phyloP scores from a whole-genome alignment of 2,888 invertebrate genomes.

The Diloba caeruleocephala region DNA sequence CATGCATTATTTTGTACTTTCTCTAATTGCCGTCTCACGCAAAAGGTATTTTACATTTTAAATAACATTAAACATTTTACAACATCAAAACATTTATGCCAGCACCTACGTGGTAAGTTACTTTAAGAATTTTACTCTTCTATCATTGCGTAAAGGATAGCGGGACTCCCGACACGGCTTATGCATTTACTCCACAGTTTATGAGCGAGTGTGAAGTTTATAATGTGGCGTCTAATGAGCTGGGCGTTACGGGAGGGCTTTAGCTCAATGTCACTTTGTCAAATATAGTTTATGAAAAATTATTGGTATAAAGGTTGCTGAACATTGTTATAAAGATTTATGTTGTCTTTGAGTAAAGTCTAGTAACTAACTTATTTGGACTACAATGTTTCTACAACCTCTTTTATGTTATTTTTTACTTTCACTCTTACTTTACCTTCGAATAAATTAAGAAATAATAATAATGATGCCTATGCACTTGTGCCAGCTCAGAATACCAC shows the following conservation, averaged over 20 bases:
- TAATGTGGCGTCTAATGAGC: slow-evolving; percentile 37
- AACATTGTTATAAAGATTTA: background rate
- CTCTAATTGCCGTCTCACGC: too few species aligned
- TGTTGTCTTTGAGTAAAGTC: too few species aligned
- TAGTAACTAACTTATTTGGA: too few species aligned
- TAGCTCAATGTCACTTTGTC: slow-evolving; percentile 28
- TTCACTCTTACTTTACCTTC: too few species aligned
- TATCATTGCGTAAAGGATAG: slow-evolving; percentile 28
- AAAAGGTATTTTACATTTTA: too few species aligned
- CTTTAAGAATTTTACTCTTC: slow-evolving; percentile 45
- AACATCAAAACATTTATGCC: slow-evolving; percentile 38
- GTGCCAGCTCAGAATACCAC: too few species aligned
- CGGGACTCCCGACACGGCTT: slow-evolving; percentile 44
- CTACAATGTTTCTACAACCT: too few species aligned
- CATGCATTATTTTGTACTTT: too few species aligned
- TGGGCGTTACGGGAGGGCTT: slow-evolving; percentile 38
- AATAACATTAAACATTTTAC: too few species aligned
- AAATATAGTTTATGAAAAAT: slow-evolving; percentile 40
- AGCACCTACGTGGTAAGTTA: slow-evolving; percentile 41
- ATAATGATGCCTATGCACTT: too few species aligned
- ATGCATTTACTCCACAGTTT: slow-evolving; percentile 43
- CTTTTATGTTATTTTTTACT: too few species aligned
- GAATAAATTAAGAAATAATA: too few species aligned
- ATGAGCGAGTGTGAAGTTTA: slow-evolving; percentile 12
- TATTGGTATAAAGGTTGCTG: slow-evolving; percentile 22